Conservation (phyloP, 2,888 invertebrate species). For the Aproaerema taeniolella region DNA sequence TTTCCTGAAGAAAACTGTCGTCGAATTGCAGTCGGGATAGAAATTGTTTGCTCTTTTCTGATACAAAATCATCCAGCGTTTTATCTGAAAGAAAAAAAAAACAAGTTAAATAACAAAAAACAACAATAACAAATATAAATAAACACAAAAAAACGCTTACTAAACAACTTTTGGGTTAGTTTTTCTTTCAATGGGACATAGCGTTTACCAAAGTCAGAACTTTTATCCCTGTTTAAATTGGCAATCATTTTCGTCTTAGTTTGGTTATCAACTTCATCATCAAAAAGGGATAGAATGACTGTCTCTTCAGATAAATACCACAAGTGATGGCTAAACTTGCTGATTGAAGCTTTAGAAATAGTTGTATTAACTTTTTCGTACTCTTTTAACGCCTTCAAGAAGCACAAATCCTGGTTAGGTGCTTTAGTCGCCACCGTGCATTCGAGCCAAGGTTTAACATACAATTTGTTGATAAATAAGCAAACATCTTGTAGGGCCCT, state of each 20-base stretch:
- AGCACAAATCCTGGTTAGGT: constrained; percentile 13
- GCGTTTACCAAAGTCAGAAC: not conserved
- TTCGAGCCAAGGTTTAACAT: not conserved
- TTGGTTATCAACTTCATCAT: constrained; percentile 16
- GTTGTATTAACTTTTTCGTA: constrained; percentile 1
- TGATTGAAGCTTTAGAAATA: constrained; percentile 13
- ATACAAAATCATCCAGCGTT: constrained; percentile 17
- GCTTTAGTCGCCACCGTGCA: not conserved
- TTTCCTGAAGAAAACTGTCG: constrained; percentile 11
- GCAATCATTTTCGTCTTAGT: constrained; percentile 10
- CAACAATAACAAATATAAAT: not conserved
- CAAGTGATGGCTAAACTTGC: constrained; percentile 18
- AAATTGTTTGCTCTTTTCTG: constrained; percentile 13
- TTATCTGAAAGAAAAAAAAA: constrained; percentile 15
- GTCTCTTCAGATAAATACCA: constrained; percentile 19
- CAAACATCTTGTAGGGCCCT: constrained; percentile 1
- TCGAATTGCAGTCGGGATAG: constrained; percentile 14
- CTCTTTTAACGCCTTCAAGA: constrained; percentile 10
- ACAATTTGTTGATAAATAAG: not conserved
- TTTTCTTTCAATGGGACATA: constrained; percentile 21
- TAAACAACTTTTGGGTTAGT: constrained; percentile 13
- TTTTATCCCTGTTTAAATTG: not conserved
- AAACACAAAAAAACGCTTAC: not conserved
- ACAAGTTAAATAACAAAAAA: not conserved
- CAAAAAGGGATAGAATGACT: constrained; percentile 17